These are phyloP conservation scores for Gastrophysa polygoni DNA, from an alignment of 2,888 invertebrate species.

Conservation along the genomic window DNA sequence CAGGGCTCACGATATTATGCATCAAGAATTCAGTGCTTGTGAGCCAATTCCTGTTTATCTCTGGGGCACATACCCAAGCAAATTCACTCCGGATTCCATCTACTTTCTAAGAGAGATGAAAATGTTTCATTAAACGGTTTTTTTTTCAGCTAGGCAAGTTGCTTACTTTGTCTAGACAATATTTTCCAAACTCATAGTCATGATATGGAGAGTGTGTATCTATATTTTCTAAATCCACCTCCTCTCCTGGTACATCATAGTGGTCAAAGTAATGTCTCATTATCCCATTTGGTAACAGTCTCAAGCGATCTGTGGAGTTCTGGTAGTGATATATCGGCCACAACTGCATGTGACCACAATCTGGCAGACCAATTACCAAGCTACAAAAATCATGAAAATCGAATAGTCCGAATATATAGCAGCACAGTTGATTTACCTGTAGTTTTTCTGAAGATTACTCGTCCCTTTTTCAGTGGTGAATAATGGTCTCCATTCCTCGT, in stretches of 20 bases:
- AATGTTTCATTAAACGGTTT: background rate
- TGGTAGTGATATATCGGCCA: conserved; percentile 71
- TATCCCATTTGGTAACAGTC: conserved; percentile 72
- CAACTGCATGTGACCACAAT: conserved; percentile 72
- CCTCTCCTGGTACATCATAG: conserved; percentile 53
- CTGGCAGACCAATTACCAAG: conserved; percentile 69
- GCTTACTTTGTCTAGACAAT: conserved; percentile 79
- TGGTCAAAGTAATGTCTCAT: conserved; percentile 76
- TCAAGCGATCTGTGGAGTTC: conserved; percentile 66
- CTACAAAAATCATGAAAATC: conserved; percentile 50
- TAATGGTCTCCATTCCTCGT: conserved; percentile 68
- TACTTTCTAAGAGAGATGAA: conserved; percentile 33
- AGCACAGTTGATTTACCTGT: conserved; percentile 47
- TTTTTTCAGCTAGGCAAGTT: background rate
- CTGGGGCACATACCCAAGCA: conserved; percentile 77
- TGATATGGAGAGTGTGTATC: conserved; percentile 64
- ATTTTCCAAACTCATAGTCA: conserved; percentile 76
- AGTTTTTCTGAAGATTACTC: conserved; percentile 62
- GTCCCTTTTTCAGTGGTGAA: conserved; percentile 70
- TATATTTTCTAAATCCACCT: conserved; percentile 57
- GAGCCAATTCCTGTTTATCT: conserved; percentile 70
- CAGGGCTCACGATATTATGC: conserved; percentile 76
- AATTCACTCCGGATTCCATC: conserved; percentile 66
- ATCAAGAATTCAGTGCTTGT: conserved; percentile 75
- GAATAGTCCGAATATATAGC: conserved; percentile 4